phyloP scores from a whole-genome alignment of 2,888 invertebrate species.

The Stenotaenia linearis region DNA sequence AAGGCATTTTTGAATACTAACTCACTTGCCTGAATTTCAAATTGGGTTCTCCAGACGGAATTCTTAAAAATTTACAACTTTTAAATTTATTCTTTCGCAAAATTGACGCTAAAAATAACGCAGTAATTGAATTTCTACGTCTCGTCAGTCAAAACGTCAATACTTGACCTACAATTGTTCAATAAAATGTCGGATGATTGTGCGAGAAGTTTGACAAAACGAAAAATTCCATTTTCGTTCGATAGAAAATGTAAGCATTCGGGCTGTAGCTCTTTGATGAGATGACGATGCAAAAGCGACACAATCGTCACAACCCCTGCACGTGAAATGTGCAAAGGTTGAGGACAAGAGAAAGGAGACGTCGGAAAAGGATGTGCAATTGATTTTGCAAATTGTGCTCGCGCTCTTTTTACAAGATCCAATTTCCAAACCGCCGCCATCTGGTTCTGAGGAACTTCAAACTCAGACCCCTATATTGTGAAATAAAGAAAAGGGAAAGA shows the following conservation, averaged over 20 bases:
- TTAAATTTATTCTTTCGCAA: not conserved
- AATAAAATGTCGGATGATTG: not conserved
- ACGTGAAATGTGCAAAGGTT: slow-evolving; percentile 1
- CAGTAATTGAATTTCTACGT: no score
- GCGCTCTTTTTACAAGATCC: not conserved
- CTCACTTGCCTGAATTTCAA: not conserved
- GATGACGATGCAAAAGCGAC: slow-evolving; percentile 2
- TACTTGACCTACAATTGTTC: not conserved
- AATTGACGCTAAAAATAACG: not conserved
- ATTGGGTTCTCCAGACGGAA: not conserved
- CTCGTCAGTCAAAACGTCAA: not conserved
- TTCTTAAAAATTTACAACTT: not conserved
- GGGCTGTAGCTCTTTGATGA: not conserved
- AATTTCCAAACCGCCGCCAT: not conserved
- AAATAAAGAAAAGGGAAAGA: not conserved
- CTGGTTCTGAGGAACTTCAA: not conserved
- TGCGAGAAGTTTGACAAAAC: not conserved
- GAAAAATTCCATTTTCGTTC: not conserved
- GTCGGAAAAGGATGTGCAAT: not conserved
- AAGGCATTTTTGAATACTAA: not conserved
- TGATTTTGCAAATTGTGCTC: slow-evolving; percentile 4
- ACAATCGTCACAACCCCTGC: not conserved
- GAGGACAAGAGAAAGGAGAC: not conserved
- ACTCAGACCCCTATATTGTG: not conserved
- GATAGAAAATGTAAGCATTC: not conserved